A percentile compares a stretch with the other conserved stretches of the same genome.
These are phyloP conservation scores for Reticulitermes speratus DNA, from an alignment of 1,140 invertebrate species.

Conservation along the genomic window DNA sequence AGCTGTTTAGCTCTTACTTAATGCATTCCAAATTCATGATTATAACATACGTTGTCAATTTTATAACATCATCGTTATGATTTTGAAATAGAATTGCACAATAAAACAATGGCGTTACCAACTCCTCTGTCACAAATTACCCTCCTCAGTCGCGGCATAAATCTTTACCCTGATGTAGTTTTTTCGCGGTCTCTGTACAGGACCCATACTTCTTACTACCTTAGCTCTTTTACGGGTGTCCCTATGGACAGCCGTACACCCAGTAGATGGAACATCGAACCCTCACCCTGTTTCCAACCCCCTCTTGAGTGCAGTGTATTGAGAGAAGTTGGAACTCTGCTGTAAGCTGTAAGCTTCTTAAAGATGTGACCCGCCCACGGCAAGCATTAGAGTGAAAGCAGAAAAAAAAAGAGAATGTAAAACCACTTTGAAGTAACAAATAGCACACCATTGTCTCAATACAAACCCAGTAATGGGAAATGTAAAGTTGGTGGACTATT, in stretches of 20 bases:
- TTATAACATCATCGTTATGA: no score
- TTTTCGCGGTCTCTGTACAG: no score
- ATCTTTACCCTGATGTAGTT: no score
- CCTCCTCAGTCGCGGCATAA: no score
- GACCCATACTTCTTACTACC: neutral
- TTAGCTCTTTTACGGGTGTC: neutral
- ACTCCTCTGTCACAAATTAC: no score
- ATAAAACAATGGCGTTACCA: no score
- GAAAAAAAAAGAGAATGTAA: neutral
- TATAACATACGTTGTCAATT: no score
- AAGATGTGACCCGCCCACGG: conserved; percentile 4
- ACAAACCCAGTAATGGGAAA: neutral
- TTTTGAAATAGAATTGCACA: no score
- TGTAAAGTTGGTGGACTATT: neutral
- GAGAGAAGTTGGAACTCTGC: neutral
- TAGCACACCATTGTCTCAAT: neutral
- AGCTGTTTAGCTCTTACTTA: no score
- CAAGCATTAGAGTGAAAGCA: neutral
- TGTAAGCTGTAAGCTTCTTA: conserved; percentile 12
- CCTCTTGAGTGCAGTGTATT: neutral
- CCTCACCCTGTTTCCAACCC: neutral
- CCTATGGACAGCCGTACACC: neutral
- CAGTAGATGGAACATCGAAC: neutral
- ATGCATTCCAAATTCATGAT: no score
- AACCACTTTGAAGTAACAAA: neutral